phyloP scores from a whole-genome alignment of 2,113 vertebrate species.

The Pachypanchax playfairii region DNA sequence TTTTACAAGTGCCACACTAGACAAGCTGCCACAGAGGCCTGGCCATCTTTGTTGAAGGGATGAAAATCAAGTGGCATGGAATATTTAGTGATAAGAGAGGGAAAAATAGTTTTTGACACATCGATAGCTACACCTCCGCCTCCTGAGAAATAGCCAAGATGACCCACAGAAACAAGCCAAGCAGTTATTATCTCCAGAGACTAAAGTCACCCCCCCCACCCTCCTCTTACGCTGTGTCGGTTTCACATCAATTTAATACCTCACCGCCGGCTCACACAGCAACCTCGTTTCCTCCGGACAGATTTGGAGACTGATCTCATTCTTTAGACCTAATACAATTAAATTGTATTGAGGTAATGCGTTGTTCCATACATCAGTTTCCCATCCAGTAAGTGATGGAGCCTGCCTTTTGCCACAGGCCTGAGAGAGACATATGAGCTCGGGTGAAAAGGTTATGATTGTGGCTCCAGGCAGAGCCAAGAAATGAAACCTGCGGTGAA shows the following conservation, averaged over 20 bases:
- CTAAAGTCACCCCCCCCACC: slow-evolving; percentile 40
- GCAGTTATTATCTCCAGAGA: slow-evolving; percentile 65
- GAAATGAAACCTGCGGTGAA: slow-evolving; percentile 28
- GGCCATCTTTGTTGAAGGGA: slow-evolving; percentile 28
- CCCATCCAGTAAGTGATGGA: slow-evolving; percentile 43
- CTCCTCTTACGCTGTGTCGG: slow-evolving; percentile 36
- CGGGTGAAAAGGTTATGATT: slow-evolving; percentile 60
- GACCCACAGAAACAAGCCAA: slow-evolving; percentile 62
- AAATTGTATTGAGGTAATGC: slow-evolving; percentile 69
- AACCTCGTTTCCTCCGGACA: slow-evolving; percentile 60
- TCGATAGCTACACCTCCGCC: slow-evolving; percentile 53
- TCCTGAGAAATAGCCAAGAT: slow-evolving; percentile 36
- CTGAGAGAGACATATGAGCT: slow-evolving; percentile 38
- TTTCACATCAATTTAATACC: slow-evolving; percentile 66
- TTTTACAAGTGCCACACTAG: slow-evolving; percentile 44
- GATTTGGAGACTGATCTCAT: slow-evolving; percentile 73
- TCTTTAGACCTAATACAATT: slow-evolving; percentile 73
- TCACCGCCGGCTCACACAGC: slow-evolving; percentile 43
- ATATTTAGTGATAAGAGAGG: slow-evolving; percentile 42
- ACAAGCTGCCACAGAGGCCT: slow-evolving; percentile 39
- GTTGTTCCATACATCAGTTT: slow-evolving; percentile 62
- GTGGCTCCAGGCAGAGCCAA: slow-evolving; percentile 37
- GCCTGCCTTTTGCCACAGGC: slow-evolving; percentile 29
- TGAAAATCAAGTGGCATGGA: slow-evolving; percentile 46
- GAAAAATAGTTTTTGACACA: slow-evolving; percentile 53